phyloP scores from a whole-genome alignment of 2,888 invertebrate genomes.

The Nemapogon koenigi region DNA sequence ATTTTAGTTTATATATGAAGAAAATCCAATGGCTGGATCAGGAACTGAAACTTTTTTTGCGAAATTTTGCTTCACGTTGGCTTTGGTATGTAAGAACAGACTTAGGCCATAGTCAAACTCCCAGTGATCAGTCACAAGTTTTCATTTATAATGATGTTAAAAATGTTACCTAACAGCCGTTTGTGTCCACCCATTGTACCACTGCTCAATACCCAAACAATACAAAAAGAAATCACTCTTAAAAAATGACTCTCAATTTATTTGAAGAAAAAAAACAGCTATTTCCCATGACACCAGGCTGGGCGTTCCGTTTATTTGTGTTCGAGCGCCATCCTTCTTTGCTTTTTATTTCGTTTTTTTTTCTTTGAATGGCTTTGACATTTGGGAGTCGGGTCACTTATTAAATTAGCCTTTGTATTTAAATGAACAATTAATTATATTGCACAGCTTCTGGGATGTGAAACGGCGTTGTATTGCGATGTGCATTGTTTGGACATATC shows the following conservation, averaged over 20 bases:
- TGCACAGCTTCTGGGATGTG: conserved; percentile 12
- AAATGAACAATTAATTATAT: conserved; percentile 58
- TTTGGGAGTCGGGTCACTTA: conserved; percentile 57
- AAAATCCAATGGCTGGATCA: conserved; percentile 2
- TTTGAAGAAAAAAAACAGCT: conserved; percentile 51
- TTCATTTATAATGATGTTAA: conserved; percentile 64
- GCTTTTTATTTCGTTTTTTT: conserved; percentile 43
- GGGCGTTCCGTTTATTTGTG: conserved; percentile 36
- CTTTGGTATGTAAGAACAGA: no score
- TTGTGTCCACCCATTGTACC: conserved; percentile 61
- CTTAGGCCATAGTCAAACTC: background rate
- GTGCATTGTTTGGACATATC: no score
- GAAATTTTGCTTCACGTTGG: no score
- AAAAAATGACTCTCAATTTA: conserved; percentile 63
- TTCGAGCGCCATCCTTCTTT: conserved; percentile 48
- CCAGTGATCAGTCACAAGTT: conserved; percentile 47
- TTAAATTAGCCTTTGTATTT: conserved; percentile 65
- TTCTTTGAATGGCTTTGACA: conserved; percentile 55
- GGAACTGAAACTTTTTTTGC: background rate
- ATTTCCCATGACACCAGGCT: conserved; percentile 55
- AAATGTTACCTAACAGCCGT: conserved; percentile 57
- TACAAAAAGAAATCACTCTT: conserved; percentile 32
- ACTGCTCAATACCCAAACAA: conserved; percentile 43
- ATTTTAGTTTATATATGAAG: background rate
- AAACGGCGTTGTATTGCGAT: no score